These are phyloP conservation scores for Anthopleura xanthogrammica DNA, from an alignment of 92 coral and sea anemone species.

Conservation along the genomic window DNA sequence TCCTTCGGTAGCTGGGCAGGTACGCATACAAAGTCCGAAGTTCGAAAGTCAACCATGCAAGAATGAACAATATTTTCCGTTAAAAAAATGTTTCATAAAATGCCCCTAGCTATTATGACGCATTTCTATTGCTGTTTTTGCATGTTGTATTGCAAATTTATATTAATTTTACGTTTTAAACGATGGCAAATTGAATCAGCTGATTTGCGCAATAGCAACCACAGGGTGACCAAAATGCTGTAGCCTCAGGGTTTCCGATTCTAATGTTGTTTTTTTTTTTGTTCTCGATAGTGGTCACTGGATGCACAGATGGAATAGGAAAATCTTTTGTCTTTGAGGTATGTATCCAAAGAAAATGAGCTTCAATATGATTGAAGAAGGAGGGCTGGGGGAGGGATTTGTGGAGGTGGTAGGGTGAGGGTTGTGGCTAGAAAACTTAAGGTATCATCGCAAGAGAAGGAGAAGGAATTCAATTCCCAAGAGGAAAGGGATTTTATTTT, in stretches of 20 bases:
- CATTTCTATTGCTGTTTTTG: background rate
- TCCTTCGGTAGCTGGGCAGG: conserved; percentile 80
- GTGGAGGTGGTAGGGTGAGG: too few species aligned
- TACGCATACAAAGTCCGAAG: conserved; percentile 13
- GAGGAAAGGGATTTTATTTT: too few species aligned
- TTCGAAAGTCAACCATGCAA: background rate
- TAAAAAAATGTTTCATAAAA: too few species aligned
- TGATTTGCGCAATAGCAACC: background rate
- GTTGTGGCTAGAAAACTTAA: too few species aligned
- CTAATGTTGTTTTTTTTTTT: conserved; percentile 7
- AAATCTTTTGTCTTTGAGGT: conserved; percentile 83
- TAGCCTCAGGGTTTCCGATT: background rate
- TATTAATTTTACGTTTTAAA: background rate
- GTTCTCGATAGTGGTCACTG: conserved; percentile 69
- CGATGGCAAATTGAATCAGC: background rate
- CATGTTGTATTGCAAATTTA: background rate
- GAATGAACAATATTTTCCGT: too few species aligned
- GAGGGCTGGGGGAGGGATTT: too few species aligned
- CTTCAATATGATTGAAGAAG: background rate
- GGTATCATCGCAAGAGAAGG: too few species aligned
- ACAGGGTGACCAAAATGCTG: background rate
- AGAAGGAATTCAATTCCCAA: too few species aligned
- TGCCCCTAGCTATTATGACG: too few species aligned
- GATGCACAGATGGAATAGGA: conserved; percentile 95
- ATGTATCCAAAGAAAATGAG: background rate